Evolutionary conservation across 2,888 invertebrate species (phyloP).

Genomic region (Pyrrhosoma nymphula): DNA sequence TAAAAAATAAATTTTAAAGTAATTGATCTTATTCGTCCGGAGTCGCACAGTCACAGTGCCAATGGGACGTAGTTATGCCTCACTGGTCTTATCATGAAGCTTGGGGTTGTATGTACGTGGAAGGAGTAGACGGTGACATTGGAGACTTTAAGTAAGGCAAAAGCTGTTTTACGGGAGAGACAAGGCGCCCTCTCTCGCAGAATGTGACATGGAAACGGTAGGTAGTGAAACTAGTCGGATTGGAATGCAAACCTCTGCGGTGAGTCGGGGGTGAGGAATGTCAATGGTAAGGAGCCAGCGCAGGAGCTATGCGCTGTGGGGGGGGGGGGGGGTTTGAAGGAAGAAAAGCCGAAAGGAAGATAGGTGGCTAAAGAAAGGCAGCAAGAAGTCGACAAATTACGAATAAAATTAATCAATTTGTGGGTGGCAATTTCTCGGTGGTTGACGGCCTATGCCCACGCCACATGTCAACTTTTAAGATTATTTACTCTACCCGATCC

Average conservation of each 20-base stretch:
- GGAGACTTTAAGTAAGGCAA: conserved; percentile 43
- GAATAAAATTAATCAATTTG: too few species aligned
- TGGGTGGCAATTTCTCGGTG: too few species aligned
- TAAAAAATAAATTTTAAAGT: neutral
- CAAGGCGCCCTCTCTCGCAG: conserved; percentile 29
- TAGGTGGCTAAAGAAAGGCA: neutral
- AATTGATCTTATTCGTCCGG: neutral
- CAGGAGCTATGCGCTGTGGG: neutral
- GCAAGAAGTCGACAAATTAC: too few species aligned
- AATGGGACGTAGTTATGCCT: neutral
- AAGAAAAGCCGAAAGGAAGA: neutral
- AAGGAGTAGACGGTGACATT: conserved; percentile 6
- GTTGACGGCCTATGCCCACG: too few species aligned
- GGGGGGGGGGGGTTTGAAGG: neutral
- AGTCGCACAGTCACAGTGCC: neutral
- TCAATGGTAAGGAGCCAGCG: neutral
- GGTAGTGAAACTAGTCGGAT: conserved; percentile 52
- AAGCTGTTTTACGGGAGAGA: conserved; percentile 53
- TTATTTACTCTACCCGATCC: too few species aligned
- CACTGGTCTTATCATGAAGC: neutral
- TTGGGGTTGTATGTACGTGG: neutral
- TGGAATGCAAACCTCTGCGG: conserved; percentile 61
- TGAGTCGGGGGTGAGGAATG: conserved; percentile 47
- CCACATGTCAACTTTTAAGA: too few species aligned
- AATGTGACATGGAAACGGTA: conserved; percentile 52